Evolutionary conservation across 23 tunicate species (phyloP).

Genomic region (Halocynthia aurantium): DNA sequence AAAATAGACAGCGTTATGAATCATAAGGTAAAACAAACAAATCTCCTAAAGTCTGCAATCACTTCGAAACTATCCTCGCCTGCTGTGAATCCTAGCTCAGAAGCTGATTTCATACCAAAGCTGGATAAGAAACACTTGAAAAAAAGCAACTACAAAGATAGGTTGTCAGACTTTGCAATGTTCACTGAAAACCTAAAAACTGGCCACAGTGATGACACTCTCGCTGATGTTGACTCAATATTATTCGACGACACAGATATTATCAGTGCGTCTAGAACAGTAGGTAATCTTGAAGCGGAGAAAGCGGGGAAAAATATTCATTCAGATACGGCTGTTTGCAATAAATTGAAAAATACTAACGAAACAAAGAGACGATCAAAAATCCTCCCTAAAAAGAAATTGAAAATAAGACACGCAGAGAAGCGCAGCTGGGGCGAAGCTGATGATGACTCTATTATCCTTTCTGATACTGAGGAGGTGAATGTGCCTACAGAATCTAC

Average conservation of each 20-base stretch:
- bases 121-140: neutral
- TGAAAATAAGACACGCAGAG: too few relatives aligned
- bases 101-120: neutral
- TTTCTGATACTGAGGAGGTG: too few relatives aligned
- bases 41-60: neutral
- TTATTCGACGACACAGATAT: neutral
- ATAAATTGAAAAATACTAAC: too few relatives aligned
- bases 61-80: neutral
- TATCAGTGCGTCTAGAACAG: neutral
- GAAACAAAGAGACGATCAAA: too few relatives aligned
- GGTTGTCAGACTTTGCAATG: neutral
- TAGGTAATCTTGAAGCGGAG: too few relatives aligned
- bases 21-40: neutral
- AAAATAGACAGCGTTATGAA: neutral
- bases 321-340: too few relatives aligned
- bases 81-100: neutral
- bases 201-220: neutral
- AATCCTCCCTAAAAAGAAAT: too few relatives aligned
- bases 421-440: too few relatives aligned
- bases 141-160: neutral
- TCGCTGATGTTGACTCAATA: conserved; percentile 4
- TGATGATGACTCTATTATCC: too few relatives aligned
- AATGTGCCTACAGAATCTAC: too few relatives aligned
- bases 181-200: neutral
- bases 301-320: too few relatives aligned